Evolutionary conservation across 2,113 vertebrate genomes (phyloP), one percentile per base, ranked within the genome.

Genomic region (Mesitornis unicolor): DNA sequence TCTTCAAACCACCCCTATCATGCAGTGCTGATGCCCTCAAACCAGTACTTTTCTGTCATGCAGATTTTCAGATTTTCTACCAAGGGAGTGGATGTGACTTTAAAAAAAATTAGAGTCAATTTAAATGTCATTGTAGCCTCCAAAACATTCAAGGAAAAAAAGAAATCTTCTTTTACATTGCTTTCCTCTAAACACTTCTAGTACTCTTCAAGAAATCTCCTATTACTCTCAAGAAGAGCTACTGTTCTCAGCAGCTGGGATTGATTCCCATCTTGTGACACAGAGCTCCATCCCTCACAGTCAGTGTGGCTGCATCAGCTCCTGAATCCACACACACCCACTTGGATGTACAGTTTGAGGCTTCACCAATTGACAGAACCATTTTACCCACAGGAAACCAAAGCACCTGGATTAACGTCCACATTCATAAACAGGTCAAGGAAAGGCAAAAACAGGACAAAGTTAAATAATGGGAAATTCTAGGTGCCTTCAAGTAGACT

Each of bases 381-480:
- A 4, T 26, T 94, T 86, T n/a, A 13, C 5, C 26, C 12, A 14
- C 12, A 53, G 40, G 14, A 84, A 40, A 20, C 2, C 40, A 63
- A 80, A 87, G 5, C 3, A 2, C 8, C 17, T 3, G 1, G 9
- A 17, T 5, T 63, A 35, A 26, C 28, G 7, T 18, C 40, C 2
- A 0, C 19, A 16, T 9, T 68, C 36, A 28, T 3, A 25, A 76
- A 73, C 16, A 73, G 35, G 19, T 10, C 7, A 25, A 70, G 51
- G 36, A 61, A 92, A 76, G 15, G n/a, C 20, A 33, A 33, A 57
- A 64, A 83, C 12, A 36, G 3, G 54, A 29, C 10, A 5, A 50
- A 67, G 1, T 12, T 14, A 10, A 36, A 38, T 54, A 57, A 35
- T 7, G 20, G 14, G 29, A 68, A 42, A 36, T 65, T 70, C 21